These are phyloP conservation scores for Rhopilema esculentum DNA, from an alignment of 30 jellyfish, hydroid and myxozoan species.

Conservation along the genomic window DNA sequence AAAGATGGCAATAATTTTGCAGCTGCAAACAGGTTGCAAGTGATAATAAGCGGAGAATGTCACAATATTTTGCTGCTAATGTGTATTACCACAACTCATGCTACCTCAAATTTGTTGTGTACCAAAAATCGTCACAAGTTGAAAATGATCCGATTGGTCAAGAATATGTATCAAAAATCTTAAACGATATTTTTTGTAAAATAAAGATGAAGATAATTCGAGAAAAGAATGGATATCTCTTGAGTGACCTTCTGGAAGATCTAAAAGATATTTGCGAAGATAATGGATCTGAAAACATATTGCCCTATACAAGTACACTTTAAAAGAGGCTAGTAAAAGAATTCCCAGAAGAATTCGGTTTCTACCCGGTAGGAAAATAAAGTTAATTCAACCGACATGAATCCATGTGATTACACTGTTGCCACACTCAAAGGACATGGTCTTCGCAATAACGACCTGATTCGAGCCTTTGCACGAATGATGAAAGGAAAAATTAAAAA, in stretches of 20 bases:
- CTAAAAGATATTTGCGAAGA: conserved; percentile 44
- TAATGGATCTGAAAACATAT: not conserved
- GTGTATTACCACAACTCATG: conserved; percentile 33
- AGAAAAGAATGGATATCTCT: conserved; percentile 38
- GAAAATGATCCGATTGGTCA: too few relatives aligned
- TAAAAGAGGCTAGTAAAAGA: conserved; percentile 24
- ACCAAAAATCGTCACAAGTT: too few relatives aligned
- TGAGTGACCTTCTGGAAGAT: conserved; percentile 43
- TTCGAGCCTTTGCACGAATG: conserved; percentile 36
- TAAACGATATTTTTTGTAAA: conserved; percentile 5
- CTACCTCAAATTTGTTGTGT: conserved; percentile 26
- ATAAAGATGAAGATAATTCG: conserved; percentile 19
- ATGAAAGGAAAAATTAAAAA: not conserved
- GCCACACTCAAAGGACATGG: conserved; percentile 65
- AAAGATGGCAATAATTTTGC: not conserved
- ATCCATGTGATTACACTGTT: conserved; percentile 43
- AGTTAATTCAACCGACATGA: conserved; percentile 62
- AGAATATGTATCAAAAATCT: not conserved
- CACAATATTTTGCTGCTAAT: conserved; percentile 50
- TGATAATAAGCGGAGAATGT: conserved; percentile 12
- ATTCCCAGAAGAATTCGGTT: conserved; percentile 45
- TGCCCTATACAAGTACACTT: conserved; percentile 13
- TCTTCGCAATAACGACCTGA: conserved; percentile 47
- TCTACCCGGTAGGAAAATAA: conserved; percentile 21
- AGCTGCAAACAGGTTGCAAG: conserved; percentile 38